Conservation (phyloP, 1,140 invertebrate genomes). For the Cotesia chilonis region DNA sequence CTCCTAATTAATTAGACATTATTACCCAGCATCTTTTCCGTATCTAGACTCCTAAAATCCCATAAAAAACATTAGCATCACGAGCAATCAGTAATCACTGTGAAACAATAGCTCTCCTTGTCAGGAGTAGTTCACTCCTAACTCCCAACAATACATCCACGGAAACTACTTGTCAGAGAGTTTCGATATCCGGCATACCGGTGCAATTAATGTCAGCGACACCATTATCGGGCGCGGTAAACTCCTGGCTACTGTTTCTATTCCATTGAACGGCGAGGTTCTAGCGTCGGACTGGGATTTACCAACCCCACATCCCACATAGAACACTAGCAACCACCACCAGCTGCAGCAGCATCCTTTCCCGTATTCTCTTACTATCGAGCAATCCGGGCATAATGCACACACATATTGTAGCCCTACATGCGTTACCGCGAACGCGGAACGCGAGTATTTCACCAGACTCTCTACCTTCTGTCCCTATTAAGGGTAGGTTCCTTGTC, state of each 20-base stretch:
- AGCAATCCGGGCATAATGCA: neutral
- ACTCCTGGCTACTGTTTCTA: constrained; percentile 37
- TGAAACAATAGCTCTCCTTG: neutral
- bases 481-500: too few relatives aligned
- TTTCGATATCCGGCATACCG: constrained; percentile 53
- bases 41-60: neutral
- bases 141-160: constrained; percentile 3
- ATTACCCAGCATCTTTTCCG: too few relatives aligned
- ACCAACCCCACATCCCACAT: neutral
- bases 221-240: constrained; percentile 50
- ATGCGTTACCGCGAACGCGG: too few relatives aligned
- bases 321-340: constrained; percentile 29
- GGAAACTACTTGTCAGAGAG: constrained; percentile 41
- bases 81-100: neutral
- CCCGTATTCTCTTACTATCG: constrained; percentile 6
- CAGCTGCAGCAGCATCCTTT: constrained; percentile 40
- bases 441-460: too few relatives aligned
- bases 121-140: too few relatives aligned
- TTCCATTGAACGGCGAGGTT: constrained; percentile 44
- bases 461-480: too few relatives aligned
- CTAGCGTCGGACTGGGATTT: constrained; percentile 29
- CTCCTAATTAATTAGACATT: too few relatives aligned
- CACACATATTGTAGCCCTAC: too few relatives aligned
- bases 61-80: too few relatives aligned
- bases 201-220: constrained; percentile 57